These are phyloP conservation scores for Apolygus lucorum DNA, from an alignment of 1,140 invertebrate genomes.

Conservation along the genomic window DNA sequence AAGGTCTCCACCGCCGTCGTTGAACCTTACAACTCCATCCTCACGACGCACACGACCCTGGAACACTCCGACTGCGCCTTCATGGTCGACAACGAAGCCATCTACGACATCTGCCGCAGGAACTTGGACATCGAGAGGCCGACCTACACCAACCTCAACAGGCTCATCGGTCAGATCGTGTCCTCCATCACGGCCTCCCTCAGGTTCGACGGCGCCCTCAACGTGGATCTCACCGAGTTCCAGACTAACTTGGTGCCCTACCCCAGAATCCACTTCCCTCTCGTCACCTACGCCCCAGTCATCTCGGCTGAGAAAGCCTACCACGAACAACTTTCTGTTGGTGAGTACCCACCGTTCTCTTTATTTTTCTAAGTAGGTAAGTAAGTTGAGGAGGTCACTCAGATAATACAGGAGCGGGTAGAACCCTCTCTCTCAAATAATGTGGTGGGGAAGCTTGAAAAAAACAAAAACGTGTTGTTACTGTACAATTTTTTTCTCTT, in stretches of 20 bases:
- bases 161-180: no score
- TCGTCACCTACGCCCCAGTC: constrained; percentile 58
- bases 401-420: no score
- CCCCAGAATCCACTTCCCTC: no score
- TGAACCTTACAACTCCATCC: constrained; percentile 67
- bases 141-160: constrained; percentile 56
- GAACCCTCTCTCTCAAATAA: no score
- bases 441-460: no score
- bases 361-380: no score
- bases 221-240: constrained; percentile 85
- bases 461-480: no score
- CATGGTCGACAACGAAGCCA: no score
- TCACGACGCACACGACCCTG: constrained; percentile 67
- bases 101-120: constrained; percentile 57
- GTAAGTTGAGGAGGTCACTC: no score
- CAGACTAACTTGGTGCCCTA: constrained; percentile 79
- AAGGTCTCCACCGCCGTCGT: constrained; percentile 59
- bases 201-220: constrained; percentile 75
- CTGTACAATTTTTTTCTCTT: no score
- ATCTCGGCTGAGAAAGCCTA: constrained; percentile 54
- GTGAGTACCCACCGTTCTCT: no score
- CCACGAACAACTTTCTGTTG: no score
- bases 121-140: constrained; percentile 54
- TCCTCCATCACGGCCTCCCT: constrained; percentile 51
- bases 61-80: constrained; percentile 57